These are phyloP conservation scores for Probaryconus sp. DNA, from an alignment of 1,140 invertebrate species.

Conservation along the genomic window DNA sequence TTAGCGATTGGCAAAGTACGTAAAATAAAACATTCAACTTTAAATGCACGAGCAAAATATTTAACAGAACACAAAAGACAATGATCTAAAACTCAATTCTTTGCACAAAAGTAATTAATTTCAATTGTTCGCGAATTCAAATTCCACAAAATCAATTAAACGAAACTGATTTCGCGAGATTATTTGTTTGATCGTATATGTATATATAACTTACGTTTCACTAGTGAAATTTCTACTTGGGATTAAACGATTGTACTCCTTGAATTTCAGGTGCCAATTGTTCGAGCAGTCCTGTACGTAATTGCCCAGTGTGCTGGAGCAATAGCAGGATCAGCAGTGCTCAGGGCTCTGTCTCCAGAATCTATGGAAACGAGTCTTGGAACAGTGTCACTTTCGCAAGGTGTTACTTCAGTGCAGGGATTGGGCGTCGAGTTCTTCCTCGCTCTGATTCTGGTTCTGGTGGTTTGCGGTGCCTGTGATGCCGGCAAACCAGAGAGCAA, in stretches of 20 bases:
- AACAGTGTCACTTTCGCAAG: constrained; percentile 82
- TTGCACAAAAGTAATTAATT: no score
- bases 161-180: neutral
- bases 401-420: constrained; percentile 84
- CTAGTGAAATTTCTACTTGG: neutral
- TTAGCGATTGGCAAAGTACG: constrained; percentile 87
- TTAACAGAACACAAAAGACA: no score
- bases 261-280: constrained; percentile 76
- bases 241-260: neutral
- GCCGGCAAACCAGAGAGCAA: constrained; percentile 85
- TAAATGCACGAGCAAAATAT: neutral
- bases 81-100: no score
- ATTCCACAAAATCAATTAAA: constrained; percentile 3
- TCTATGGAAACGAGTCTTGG: constrained; percentile 71
- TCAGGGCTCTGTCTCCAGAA: constrained; percentile 77
- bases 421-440: constrained; percentile 94
- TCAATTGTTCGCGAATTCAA: no score
- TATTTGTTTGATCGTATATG: neutral
- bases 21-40: neutral
- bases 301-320: constrained; percentile 91
- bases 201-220: neutral
- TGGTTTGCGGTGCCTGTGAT: constrained; percentile 92
- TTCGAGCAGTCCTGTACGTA: constrained; percentile 88
- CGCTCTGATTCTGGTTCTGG: constrained; percentile 91
- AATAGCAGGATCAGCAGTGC: constrained; percentile 87